Evolutionary conservation across 2,113 vertebrate genomes (phyloP), one percentile per base, ranked within the genome.

Genomic region (Neogobius melanostomus): DNA sequence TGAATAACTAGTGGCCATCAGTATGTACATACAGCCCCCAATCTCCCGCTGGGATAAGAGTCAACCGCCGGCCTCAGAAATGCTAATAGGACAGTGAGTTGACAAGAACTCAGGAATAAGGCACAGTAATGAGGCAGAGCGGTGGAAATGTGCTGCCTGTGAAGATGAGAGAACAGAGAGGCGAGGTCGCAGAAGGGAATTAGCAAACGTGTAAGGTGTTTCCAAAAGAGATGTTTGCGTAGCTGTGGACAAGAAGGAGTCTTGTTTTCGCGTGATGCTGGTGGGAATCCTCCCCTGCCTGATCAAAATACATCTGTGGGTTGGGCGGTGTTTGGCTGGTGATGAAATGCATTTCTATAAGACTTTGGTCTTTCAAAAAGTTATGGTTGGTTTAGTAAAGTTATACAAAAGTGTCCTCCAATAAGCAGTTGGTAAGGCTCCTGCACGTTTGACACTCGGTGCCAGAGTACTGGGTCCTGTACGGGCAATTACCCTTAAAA

Each of bases 1-100:
- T 76, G 80, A 83, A 86, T 87, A 84, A 84, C 68, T 82, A 75
- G 79, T 71, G 60, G 75, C 64, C 72, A 89, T 89, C 83, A 87
- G 85, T 91, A 88, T 89, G 84, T 71, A 82, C 52, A 71, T 80
- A 77, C 75, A 72, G 78, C 69, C 64, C 60, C 66, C 70, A 16
- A 21, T 72, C 67, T 73, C 74, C 76, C 11, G 72, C 71, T 71
- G 51, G 77, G 81, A 74, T 79, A 74, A 65, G 78, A 82, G 84
- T 71, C 68, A 69, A 77, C 72, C 76, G 70, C 82, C 64, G 53
- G 75, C 81, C 85, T 89, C 64, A 80, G 85, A 81, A 83, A 90
- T 90, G 90, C 78, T 90, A 91, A 91, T 90, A 86, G 76, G 88
- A 87, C 78, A 75, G 86, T 81, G 82, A 90, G 85, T 89, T 90